Evolutionary conservation across 2,797 vertebrate genomes (phyloP), one percentile per base, ranked within the genome.

Genomic region (Anomalospiza imberbis): DNA sequence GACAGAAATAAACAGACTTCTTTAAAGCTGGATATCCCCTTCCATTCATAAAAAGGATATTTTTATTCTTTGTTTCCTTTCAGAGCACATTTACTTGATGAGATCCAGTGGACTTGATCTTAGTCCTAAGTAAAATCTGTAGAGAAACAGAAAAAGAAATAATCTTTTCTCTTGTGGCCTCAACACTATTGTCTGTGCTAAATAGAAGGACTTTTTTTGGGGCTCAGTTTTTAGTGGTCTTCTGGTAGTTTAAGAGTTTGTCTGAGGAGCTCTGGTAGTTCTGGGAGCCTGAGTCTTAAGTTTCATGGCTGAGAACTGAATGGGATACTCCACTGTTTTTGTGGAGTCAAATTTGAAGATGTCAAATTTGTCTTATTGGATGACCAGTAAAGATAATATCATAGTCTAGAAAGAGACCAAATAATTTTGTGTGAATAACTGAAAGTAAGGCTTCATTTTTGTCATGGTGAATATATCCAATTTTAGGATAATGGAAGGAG

Each of bases 121-220:
- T 78, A 29, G 47, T 57, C 10, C 7, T 2, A 29, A 47, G 1
- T 58, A 26, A 63, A 38, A 32, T 47, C 54, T 78, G 2, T 40
- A 31, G 29, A 76, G 44, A 87, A 85, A 36, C 26, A 32, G 4
- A 31, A 31, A 44, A 72, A 42, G 11, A 70, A 61, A 53, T 32
- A 29, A 44, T 44, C 7, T n/a, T 1, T 61, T 62, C 12, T 66
- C 18, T 60, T 1, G 0, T 28, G 34, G 17, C 31, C 26, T 60
- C 48, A 74, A 17, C 12, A 16, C 7, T 25, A 7, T 42, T 25
- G 45, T 60, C 58, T 8, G 1, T 51, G 32, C 13, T 21, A 34
- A 67, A 18, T 2, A 32, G 28, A 13, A 70, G 50, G n/a, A 44
- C 9, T 22, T 67, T 6, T 6, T 65, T 0, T 1, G 1, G 26